A percentile compares a stretch with the other conserved stretches of the same genome.
Conservation (phyloP, 2,888 invertebrate species). For the Acanthoscelides obtectus region DNA sequence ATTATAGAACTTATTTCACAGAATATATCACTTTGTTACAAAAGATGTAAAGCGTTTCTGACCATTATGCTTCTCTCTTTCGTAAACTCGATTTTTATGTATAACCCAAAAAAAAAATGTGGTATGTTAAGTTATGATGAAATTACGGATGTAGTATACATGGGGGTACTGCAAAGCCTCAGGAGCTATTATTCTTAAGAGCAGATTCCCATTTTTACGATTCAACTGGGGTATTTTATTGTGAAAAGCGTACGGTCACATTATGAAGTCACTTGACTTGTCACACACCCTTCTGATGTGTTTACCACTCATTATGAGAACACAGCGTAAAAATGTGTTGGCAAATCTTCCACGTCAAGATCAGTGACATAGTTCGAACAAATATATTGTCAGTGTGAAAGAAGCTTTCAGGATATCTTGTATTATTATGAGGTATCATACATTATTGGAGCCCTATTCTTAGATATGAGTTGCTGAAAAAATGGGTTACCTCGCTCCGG, state of each 20-base stretch:
- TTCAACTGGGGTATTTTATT: background rate
- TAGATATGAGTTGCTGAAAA: background rate
- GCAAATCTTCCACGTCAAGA: background rate
- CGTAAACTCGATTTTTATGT: too few relatives aligned
- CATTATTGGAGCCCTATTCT: background rate
- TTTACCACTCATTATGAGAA: background rate
- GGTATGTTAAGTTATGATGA: too few relatives aligned
- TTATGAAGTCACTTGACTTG: background rate
- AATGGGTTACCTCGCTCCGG: background rate
- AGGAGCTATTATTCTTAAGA: too few relatives aligned
- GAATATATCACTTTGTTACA: too few relatives aligned
- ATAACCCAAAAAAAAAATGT: too few relatives aligned
- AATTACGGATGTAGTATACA: too few relatives aligned
- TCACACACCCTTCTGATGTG: background rate
- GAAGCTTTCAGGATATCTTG: background rate
- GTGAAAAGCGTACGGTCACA: background rate
- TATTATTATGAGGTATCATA: background rate
- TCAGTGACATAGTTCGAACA: background rate
- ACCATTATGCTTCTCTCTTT: too few relatives aligned
- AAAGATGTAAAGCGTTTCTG: too few relatives aligned
- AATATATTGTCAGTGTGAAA: background rate
- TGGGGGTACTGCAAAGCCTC: too few relatives aligned
- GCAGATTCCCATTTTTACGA: too few relatives aligned
- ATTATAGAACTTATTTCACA: too few relatives aligned
- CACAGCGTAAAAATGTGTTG: background rate